Conservation (phyloP, 2,888 invertebrate species). For the Drosophila diplacantha region DNA sequence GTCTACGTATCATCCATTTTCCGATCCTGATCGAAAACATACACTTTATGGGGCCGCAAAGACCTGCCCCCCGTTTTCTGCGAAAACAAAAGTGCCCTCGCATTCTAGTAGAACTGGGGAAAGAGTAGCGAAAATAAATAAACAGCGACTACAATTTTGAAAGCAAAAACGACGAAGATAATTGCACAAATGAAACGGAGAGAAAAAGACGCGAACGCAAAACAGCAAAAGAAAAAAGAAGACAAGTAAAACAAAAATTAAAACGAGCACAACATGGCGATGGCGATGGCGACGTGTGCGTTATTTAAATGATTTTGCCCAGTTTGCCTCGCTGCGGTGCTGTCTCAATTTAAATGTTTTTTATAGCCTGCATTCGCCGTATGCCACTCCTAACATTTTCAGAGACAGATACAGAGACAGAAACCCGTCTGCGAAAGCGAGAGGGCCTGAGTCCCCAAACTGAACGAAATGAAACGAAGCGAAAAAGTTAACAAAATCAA, state of each 20-base stretch:
- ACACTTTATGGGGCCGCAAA: constrained; percentile 9
- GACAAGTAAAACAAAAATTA: constrained; percentile 38
- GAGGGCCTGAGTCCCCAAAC: constrained; percentile 16
- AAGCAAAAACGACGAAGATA: constrained; percentile 58
- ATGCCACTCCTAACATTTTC: constrained; percentile 50
- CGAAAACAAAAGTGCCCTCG: constrained; percentile 9
- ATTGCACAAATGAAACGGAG: constrained; percentile 58
- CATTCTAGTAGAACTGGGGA: constrained; percentile 16
- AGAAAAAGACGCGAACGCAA: constrained; percentile 16
- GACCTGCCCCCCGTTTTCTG: neutral
- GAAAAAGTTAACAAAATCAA: constrained; percentile 29
- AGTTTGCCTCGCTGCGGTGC: constrained; percentile 35
- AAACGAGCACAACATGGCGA: constrained; percentile 57
- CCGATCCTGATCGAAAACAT: constrained; percentile 11
- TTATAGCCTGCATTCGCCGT: constrained; percentile 53
- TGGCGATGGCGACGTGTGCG: constrained; percentile 57
- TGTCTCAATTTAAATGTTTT: constrained; percentile 65
- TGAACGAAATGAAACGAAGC: constrained; percentile 29
- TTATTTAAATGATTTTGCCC: constrained; percentile 67
- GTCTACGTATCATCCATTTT: neutral
- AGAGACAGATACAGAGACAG: constrained; percentile 6
- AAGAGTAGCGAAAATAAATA: constrained; percentile 34
- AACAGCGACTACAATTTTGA: constrained; percentile 55
- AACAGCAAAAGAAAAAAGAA: constrained; percentile 10
- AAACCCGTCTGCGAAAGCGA: constrained; percentile 39